Evolutionary conservation across 2,797 vertebrate species (phyloP).

Genomic region (Anabacerthia variegaticeps): DNA sequence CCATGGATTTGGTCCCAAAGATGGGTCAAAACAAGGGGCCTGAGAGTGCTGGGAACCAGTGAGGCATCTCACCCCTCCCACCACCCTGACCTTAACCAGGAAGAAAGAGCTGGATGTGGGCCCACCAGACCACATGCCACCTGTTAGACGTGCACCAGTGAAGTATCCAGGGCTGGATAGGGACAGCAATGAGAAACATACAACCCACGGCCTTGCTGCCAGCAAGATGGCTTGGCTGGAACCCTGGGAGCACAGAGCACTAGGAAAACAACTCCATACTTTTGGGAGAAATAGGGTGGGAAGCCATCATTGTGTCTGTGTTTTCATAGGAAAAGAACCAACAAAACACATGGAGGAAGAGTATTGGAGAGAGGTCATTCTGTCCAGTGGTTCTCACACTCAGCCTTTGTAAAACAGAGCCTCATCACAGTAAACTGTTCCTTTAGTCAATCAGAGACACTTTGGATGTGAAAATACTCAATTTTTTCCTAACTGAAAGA

Average conservation of each 20-base stretch:
- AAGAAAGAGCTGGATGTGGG: background rate
- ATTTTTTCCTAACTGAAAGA: background rate
- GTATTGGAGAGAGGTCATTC: background rate
- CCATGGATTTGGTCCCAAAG: background rate
- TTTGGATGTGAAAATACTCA: background rate
- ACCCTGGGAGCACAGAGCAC: background rate
- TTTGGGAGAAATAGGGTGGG: background rate
- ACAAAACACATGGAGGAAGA: background rate
- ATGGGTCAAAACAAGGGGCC: background rate
- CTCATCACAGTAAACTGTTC: background rate
- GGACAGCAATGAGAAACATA: background rate
- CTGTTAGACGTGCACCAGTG: fast-evolving
- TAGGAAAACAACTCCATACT: background rate
- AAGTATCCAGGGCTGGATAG: fast-evolving
- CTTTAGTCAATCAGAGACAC: background rate
- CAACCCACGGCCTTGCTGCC: fast-evolving
- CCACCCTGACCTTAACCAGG: background rate
- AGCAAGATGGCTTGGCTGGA: background rate
- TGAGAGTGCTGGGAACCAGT: background rate
- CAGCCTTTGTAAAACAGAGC: background rate
- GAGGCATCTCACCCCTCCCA: background rate
- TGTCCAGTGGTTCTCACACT: slow-evolving; percentile 11
- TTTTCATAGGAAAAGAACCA: background rate
- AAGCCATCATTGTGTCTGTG: background rate
- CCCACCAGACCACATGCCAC: background rate